Base-by-base conservation (phyloP, 2,888 invertebrate genomes). In the Drosophila vallismaia region DNA sequence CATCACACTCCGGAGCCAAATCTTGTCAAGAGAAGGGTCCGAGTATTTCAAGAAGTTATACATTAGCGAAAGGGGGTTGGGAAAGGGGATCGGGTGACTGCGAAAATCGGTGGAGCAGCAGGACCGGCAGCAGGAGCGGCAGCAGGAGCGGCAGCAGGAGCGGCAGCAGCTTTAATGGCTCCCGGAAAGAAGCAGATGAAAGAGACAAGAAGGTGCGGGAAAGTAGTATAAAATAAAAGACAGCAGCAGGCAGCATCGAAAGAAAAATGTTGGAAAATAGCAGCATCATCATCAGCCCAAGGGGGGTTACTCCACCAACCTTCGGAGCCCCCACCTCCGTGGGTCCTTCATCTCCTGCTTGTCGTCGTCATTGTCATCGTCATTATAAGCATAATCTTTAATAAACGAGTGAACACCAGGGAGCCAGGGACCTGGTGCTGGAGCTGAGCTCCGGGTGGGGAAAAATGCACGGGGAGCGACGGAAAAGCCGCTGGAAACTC, bases 381-480 rank as follows among this genome's bases (percentile, higher is more conserved):
- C 87, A 84, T 82, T 86, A 82, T 84, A 84, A 82, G 87, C 85
- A 87, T 87, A 87, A 83, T 83, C 82, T 87, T 83, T 83, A 87
- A 83, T 83, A 83, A 83, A 83, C 88, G 82, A 87, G 87, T 81
- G 69, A 76, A 56, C 79, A 77, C 81, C 82, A 70, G 87, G 74
- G 71, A 71, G 12, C 46, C 36, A 12, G 33, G 33, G 33, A 33
- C 64, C 64, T 19, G 19, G 19, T 31, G 50, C 63, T 44, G 56
- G 38, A 50, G 50, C 40, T 40, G 7, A 38, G 54, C 42, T 24
- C 10, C 7, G 38, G 29, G 28, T 9, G 14, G 33, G n/a, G 44
- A 26, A 26, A 14, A 28, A 28, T 28, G 12, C 19, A 19, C 19
- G 19, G 19, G 19, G 19, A 19, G 19, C 19, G 19, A 2, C 19